Evolutionary conservation across 2,888 invertebrate species (phyloP).

Genomic region (Petrophora chlorosata): DNA sequence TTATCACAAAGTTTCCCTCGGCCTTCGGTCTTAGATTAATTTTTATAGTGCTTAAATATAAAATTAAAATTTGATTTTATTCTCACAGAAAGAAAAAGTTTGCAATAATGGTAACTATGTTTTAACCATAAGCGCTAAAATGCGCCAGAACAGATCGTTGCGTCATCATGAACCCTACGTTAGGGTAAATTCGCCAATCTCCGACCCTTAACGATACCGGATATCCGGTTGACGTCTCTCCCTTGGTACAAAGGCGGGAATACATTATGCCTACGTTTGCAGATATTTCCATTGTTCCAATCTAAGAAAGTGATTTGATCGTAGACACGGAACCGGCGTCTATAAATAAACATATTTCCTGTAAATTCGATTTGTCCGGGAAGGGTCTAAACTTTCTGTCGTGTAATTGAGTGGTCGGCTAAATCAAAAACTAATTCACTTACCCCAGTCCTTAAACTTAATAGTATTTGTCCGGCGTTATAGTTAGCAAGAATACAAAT

Average conservation of each 20-base stretch:
- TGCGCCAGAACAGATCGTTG: constrained; percentile 33
- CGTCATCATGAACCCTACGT: constrained; percentile 27
- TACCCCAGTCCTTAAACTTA: constrained; percentile 17
- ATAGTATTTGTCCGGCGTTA: constrained; percentile 24
- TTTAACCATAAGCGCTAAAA: too few relatives aligned
- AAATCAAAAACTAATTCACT: constrained; percentile 17
- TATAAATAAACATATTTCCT: constrained; percentile 25
- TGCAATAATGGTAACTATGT: too few relatives aligned
- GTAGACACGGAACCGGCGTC: constrained; percentile 16
- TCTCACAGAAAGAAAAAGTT: too few relatives aligned
- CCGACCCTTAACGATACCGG: constrained; percentile 34
- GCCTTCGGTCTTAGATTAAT: constrained; percentile 65
- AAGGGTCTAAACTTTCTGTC: constrained; percentile 14
- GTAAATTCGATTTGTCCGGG: constrained; percentile 6
- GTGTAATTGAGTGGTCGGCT: constrained; percentile 16
- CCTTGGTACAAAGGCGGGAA: constrained; percentile 30
- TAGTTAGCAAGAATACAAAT: constrained; percentile 37
- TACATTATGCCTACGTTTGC: constrained; percentile 25
- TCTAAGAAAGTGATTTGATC: constrained; percentile 23
- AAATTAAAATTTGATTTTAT: too few relatives aligned
- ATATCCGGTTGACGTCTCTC: constrained; percentile 33
- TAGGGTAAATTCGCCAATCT: constrained; percentile 33
- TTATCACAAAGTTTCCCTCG: constrained; percentile 63
- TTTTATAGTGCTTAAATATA: constrained; percentile 62
- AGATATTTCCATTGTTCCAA: constrained; percentile 25